phyloP scores from a whole-genome alignment of 2,797 vertebrate genomes.

The Lithobates pipiens region DNA sequence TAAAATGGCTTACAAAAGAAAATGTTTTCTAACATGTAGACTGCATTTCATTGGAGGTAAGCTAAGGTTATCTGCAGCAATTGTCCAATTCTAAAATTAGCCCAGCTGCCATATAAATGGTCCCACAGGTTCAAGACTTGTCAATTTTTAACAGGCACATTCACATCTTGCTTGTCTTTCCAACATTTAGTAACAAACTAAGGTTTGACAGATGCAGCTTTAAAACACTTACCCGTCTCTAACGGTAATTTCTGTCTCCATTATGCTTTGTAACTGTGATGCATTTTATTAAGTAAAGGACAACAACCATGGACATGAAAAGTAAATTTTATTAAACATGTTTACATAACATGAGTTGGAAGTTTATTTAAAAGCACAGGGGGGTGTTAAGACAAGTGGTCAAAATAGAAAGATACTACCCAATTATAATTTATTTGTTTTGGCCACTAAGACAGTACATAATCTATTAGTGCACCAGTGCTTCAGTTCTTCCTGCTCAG shows the following conservation, averaged over 20 bases:
- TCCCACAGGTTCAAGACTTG: too few species aligned
- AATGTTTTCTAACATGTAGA: too few species aligned
- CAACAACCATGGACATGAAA: conserved; percentile 90
- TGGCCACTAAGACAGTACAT: conserved; percentile 81
- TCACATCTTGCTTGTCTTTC: too few species aligned
- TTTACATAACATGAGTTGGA: conserved; percentile 89
- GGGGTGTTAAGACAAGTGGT: conserved; percentile 85
- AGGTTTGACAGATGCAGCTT: neutral
- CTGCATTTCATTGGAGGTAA: too few species aligned
- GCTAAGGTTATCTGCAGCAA: too few species aligned
- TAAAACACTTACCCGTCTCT: neutral
- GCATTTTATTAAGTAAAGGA: conserved; percentile 65
- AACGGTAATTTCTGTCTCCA: neutral
- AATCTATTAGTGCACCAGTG: conserved; percentile 78
- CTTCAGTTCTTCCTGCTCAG: conserved; percentile 80
- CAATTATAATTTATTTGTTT: conserved; percentile 78
- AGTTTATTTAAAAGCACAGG: conserved; percentile 88
- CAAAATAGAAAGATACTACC: conserved; percentile 83
- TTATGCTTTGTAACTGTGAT: neutral
- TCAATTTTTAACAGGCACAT: too few species aligned
- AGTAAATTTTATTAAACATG: conserved; percentile 92
- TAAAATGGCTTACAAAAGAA: too few species aligned
- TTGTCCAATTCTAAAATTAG: too few species aligned
- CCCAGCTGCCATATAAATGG: too few species aligned
- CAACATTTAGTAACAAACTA: too few species aligned